These are phyloP conservation scores for Brachionus rotundiformis DNA, from an alignment of 1,140 invertebrate genomes.

Conservation along the genomic window DNA sequence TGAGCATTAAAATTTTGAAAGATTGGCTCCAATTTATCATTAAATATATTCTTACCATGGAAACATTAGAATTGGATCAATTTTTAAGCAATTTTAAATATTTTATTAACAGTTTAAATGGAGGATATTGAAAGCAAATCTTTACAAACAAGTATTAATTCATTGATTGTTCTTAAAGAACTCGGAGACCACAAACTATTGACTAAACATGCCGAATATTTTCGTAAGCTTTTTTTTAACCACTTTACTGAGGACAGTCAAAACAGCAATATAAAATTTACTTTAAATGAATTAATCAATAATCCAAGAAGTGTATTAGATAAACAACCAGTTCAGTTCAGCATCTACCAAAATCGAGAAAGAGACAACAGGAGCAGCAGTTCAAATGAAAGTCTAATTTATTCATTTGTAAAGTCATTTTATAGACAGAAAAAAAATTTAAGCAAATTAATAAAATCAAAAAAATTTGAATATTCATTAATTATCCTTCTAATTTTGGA, in stretches of 20 bases:
- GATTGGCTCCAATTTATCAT: too few species aligned
- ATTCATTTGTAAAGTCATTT: not conserved
- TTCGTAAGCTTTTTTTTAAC: not conserved
- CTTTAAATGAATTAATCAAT: not conserved
- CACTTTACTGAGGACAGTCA: conserved; percentile 13
- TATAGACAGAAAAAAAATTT: not conserved
- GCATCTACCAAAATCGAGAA: conserved; percentile 4
- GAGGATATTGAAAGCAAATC: not conserved
- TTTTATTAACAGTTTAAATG: too few species aligned
- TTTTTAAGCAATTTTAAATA: too few species aligned
- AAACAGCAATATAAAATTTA: not conserved
- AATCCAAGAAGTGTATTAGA: not conserved
- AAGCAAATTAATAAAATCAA: not conserved
- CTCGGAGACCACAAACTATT: not conserved
- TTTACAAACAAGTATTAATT: not conserved
- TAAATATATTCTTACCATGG: too few species aligned
- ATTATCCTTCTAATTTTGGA: not conserved
- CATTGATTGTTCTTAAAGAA: not conserved
- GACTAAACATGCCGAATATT: not conserved
- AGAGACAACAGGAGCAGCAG: not conserved
- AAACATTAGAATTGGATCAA: too few species aligned
- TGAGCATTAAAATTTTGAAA: too few species aligned
- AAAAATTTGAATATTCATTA: conserved; percentile 27
- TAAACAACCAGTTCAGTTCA: conserved; percentile 7
- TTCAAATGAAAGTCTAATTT: not conserved